Conservation (phyloP, 1,140 invertebrate genomes). For the Saccostrea glomerata region DNA sequence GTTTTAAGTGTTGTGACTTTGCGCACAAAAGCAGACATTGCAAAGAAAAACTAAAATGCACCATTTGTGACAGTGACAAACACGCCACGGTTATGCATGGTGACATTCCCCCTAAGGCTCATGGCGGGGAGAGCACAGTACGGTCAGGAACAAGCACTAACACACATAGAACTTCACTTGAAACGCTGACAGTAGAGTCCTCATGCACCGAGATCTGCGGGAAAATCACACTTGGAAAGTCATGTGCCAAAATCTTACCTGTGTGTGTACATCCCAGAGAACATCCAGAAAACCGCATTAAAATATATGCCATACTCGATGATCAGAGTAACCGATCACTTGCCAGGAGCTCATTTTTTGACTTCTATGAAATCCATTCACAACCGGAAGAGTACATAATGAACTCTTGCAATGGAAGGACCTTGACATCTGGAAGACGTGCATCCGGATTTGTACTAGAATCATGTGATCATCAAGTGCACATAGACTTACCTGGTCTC, state of each 20-base stretch:
- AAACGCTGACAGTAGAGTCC: too few species aligned
- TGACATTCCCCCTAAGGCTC: too few species aligned
- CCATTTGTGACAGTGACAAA: conserved; percentile 19
- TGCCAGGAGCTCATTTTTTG: conserved; percentile 5
- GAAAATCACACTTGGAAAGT: too few species aligned
- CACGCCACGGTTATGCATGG: too few species aligned
- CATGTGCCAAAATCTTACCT: conserved; percentile 31
- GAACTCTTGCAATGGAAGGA: not conserved
- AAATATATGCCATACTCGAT: too few species aligned
- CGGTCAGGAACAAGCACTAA: too few species aligned
- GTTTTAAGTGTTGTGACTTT: too few species aligned
- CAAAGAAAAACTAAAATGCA: not conserved
- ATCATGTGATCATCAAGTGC: not conserved
- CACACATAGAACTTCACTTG: too few species aligned
- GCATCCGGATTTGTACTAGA: not conserved
- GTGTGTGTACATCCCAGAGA: conserved; percentile 1
- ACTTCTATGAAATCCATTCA: not conserved
- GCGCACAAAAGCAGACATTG: not conserved
- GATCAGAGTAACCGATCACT: too few species aligned
- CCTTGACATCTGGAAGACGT: not conserved
- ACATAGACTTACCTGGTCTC: not conserved
- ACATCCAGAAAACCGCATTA: too few species aligned
- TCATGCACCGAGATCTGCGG: too few species aligned
- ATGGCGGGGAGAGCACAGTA: too few species aligned
- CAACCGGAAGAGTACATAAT: not conserved